Percentiles rank a stretch among this genome's conserved stretches.
phyloP scores from a whole-genome alignment of 2,888 invertebrate genomes.

The Limnephilus lunatus region DNA sequence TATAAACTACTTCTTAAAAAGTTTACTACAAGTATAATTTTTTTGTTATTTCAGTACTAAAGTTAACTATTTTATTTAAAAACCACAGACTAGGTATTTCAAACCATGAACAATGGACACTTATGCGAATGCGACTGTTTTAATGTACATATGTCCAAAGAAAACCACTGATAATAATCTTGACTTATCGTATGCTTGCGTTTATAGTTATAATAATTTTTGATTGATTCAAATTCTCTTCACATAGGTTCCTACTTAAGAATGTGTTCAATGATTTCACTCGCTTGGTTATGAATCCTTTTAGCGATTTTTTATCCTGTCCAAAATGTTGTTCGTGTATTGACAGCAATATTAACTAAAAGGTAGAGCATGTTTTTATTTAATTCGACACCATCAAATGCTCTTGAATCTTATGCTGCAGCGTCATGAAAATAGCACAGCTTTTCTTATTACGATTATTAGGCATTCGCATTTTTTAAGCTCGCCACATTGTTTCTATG shows the following conservation, averaged over 20 bases:
- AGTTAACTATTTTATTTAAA: too few species aligned
- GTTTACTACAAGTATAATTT: too few species aligned
- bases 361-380: background rate
- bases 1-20: too few species aligned
- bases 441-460: background rate
- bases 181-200: too few species aligned
- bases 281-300: background rate
- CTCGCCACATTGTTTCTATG: background rate
- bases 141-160: background rate
- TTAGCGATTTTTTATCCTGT: background rate
- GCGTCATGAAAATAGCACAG: background rate
- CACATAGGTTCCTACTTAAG: background rate
- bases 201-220: background rate
- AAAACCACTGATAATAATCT: too few species aligned
- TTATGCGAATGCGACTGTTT: background rate
- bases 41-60: too few species aligned
- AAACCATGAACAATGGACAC: background rate
- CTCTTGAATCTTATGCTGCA: too few species aligned
- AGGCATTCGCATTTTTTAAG: too few species aligned
- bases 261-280: background rate
- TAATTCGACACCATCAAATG: background rate
- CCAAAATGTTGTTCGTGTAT: too few species aligned
- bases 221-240: background rate
- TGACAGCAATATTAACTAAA: background rate
- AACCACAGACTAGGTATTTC: too few species aligned